Evolutionary conservation across 2,888 invertebrate species (phyloP).

Genomic region (Boloria euphrosyne): DNA sequence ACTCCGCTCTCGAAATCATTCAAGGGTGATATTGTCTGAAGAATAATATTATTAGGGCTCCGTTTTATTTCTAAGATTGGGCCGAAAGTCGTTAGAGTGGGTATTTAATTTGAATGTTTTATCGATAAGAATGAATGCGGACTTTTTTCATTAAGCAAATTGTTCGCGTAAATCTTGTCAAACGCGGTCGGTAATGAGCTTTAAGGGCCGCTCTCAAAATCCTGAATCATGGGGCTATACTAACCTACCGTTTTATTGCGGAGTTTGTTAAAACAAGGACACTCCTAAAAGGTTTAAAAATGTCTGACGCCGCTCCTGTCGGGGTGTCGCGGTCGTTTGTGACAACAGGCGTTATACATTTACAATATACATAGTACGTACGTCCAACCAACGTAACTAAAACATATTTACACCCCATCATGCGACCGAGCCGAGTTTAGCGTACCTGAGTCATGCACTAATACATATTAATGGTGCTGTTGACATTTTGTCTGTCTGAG

Average conservation of each 20-base stretch:
- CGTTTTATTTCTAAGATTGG: conserved; percentile 51
- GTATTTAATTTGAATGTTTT: conserved; percentile 65
- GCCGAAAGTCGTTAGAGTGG: conserved; percentile 55
- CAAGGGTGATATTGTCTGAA: conserved; percentile 68
- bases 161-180: conserved; percentile 55
- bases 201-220: conserved; percentile 35
- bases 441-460: conserved; percentile 31
- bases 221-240: conserved; percentile 34
- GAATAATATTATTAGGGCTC: conserved; percentile 64
- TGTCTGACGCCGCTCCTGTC: conserved; percentile 42
- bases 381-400: conserved; percentile 20
- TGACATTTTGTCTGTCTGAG: conserved; percentile 30
- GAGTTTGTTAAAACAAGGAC: conserved; percentile 39
- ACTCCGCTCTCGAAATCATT: conserved; percentile 58
- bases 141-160: conserved; percentile 51
- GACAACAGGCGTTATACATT: conserved; percentile 49
- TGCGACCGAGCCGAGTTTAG: conserved; percentile 25
- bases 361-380: conserved; percentile 36
- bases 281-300: conserved; percentile 57
- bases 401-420: conserved; percentile 24
- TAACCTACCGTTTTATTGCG: conserved; percentile 8
- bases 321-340: conserved; percentile 58
- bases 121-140: conserved; percentile 42
- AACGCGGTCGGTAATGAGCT: conserved; percentile 50
- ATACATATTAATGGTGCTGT: conserved; percentile 32